Evolutionary conservation across 2,888 invertebrate genomes (phyloP).

Genomic region (Apomyelois bistriatella): DNA sequence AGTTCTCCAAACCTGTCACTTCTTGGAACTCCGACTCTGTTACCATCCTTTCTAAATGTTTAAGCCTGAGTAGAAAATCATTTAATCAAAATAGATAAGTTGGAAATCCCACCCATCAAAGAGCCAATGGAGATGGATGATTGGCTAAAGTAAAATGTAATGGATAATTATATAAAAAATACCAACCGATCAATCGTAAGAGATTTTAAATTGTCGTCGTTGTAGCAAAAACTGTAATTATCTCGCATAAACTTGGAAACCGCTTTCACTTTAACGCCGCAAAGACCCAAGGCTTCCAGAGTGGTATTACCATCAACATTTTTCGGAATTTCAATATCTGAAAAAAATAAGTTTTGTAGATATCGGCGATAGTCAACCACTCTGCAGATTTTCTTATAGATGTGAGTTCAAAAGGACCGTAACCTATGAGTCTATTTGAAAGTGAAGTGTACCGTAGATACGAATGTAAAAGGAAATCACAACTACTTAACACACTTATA

Average conservation of each 20-base stretch:
- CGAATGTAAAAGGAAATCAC: too few species aligned
- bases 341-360: background rate
- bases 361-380: too few species aligned
- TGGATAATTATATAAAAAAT: too few species aligned
- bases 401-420: too few species aligned
- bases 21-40: conserved; percentile 20
- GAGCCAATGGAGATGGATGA: too few species aligned
- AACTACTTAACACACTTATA: too few species aligned
- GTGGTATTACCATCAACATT: background rate
- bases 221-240: background rate
- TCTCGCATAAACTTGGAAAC: background rate
- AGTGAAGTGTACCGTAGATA: too few species aligned
- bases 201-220: background rate
- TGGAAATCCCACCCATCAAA: too few species aligned
- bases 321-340: conserved; percentile 14
- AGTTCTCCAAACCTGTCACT: conserved; percentile 34
- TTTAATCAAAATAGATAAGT: too few species aligned
- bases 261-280: background rate
- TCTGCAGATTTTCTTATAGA: too few species aligned
- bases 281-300: background rate
- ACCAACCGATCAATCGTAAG: conserved; percentile 1
- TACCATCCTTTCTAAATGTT: conserved; percentile 18
- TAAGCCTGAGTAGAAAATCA: conserved; percentile 19
- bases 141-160: too few species aligned
- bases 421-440: too few species aligned